Percentiles rank a stretch among this genome's conserved stretches.
Conservation (phyloP, 2,888 invertebrate species). For the Flexamia atlantica region DNA sequence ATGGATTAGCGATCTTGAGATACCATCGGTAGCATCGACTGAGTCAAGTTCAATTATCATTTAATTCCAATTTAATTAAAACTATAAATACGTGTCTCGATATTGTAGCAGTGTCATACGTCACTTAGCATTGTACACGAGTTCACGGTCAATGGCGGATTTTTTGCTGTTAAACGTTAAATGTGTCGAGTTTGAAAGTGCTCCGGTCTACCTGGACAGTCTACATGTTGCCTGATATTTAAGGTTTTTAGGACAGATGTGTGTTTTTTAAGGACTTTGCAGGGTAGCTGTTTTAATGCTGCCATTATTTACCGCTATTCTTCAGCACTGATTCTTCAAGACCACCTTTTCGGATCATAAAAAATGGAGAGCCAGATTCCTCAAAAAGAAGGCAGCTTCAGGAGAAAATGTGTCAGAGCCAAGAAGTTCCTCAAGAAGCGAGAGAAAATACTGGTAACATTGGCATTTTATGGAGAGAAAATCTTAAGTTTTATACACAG, state of each 20-base stretch:
- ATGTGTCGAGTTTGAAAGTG: constrained; percentile 3
- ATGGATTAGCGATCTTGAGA: constrained; percentile 5
- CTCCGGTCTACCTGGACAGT: constrained; percentile 11
- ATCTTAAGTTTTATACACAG: constrained; percentile 26
- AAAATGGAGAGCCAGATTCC: background rate
- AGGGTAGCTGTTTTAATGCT: background rate
- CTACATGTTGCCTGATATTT: constrained; percentile 14
- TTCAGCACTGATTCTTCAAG: background rate
- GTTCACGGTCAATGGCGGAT: constrained; percentile 33
- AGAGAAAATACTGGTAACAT: constrained; percentile 18
- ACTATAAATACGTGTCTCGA: background rate
- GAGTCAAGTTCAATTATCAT: constrained; percentile 1
- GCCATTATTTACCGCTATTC: background rate
- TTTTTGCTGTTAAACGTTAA: constrained; percentile 6
- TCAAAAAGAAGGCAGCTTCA: constrained; percentile 10
- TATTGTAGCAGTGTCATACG: background rate
- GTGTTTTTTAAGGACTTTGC: background rate
- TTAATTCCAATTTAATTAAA: constrained; percentile 33
- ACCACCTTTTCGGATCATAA: background rate
- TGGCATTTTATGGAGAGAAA: constrained; percentile 18
- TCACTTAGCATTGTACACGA: background rate
- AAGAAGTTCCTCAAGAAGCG: constrained; percentile 19
- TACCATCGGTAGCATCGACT: background rate
- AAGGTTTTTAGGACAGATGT: background rate
- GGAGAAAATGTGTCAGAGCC: constrained; percentile 32